Base-by-base conservation (phyloP, 92 coral and sea anemone species). In the Montipora capitata region DNA sequence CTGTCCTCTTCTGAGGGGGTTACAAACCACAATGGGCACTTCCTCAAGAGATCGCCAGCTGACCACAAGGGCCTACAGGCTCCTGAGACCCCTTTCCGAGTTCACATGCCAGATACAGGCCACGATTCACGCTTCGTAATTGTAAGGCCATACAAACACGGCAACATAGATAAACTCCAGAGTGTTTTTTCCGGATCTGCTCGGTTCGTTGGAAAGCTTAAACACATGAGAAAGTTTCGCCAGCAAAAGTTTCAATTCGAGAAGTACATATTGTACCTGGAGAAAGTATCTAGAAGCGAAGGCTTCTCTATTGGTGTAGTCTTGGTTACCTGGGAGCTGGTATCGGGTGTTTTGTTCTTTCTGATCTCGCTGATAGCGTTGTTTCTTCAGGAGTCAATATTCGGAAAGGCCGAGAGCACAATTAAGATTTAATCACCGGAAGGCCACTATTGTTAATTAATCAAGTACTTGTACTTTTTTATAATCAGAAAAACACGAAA, bases 311-410 rank as follows among this genome's bases (percentile, higher is more conserved):
- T 96, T 45, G 89, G 94, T 27, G 89, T 86, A 4, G 51, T 96
- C 57, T 76, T 90, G 52, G 88, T 96, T 27, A 94, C 99, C 14
- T 96, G 99, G 99, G 96, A 96, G 82, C 88, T 80, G 39, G 99
- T 95, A 0, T 95, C 98, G 13, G 68, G 96, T 3, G 79, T 94
- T 65, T 71, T 96, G 16, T 96, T 96, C 89, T 87, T 96, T 52
- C 62, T 93, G 42, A 94, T 86, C 73, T 96, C 99, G 7, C 71
- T 96, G 40, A 92, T 96, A 13, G 95, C 99, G 1, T 62, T 96
- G 62, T 96, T 96, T 85, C 77, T 96, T 1, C 99, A 96, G 76
- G 99, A 96, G 74, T 89, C 98, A 27, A 96, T 96, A 51, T 96
- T 96, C 82, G 99, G 99, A 38, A 84, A 92, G 15, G 82, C 88